These are phyloP conservation scores for Linyphia triangularis DNA, from an alignment of 2,888 invertebrate genomes.

Conservation along the genomic window DNA sequence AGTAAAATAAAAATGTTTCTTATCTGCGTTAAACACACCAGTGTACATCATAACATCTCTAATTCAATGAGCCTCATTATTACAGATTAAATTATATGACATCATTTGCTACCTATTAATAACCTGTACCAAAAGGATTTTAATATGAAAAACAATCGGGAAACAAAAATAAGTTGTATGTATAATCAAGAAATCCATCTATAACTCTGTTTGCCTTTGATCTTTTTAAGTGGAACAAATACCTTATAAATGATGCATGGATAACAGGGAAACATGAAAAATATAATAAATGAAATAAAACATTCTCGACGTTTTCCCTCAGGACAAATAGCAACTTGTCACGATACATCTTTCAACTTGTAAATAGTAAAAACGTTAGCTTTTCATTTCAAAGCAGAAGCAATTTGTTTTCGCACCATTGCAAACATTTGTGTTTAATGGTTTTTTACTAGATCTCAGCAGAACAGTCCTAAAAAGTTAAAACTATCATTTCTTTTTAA, in stretches of 20 bases:
- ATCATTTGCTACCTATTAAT: too few relatives aligned
- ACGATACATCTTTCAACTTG: conserved; percentile 37
- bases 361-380: neutral
- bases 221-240: neutral
- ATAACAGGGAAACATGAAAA: conserved; percentile 13
- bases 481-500: neutral
- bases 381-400: neutral
- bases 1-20: too few relatives aligned
- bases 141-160: too few relatives aligned
- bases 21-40: too few relatives aligned
- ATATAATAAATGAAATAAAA: conserved; percentile 8
- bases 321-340: conserved; percentile 44
- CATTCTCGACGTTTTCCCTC: neutral
- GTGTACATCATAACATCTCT: too few relatives aligned
- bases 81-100: too few relatives aligned
- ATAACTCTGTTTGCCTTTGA: too few relatives aligned
- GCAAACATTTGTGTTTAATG: conserved; percentile 3
- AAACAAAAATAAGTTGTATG: too few relatives aligned
- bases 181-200: too few relatives aligned
- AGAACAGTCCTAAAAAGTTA: neutral
- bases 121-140: too few relatives aligned
- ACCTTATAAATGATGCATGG: conserved; percentile 46
- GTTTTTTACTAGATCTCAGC: neutral
- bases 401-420: conserved; percentile 19
- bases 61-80: too few relatives aligned